Evolutionary conservation across 2,113 vertebrate species (phyloP).

Genomic region (Coturnix japonica): DNA sequence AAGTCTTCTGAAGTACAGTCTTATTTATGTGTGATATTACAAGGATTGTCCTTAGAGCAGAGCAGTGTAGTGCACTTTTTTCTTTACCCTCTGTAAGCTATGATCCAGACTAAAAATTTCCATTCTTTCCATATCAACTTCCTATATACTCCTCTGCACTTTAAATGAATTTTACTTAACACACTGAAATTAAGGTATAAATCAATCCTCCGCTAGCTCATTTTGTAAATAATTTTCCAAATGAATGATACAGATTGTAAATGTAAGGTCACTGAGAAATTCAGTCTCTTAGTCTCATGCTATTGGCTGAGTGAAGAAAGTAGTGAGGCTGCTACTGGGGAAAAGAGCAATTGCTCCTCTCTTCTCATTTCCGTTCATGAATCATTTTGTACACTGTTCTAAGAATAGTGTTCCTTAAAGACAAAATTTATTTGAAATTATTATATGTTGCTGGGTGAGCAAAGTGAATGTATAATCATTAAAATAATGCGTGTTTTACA

Average conservation of each 20-base stretch:
- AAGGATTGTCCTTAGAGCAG: not conserved
- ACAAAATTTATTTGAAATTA: not conserved
- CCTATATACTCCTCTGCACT: rapidly evolving
- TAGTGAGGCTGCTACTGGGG: not conserved
- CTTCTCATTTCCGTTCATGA: not conserved
- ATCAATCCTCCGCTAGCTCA: not conserved
- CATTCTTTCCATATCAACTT: not conserved
- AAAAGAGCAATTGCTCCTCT: not conserved
- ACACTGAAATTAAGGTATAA: not conserved
- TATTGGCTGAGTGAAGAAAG: not conserved
- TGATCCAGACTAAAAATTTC: not conserved
- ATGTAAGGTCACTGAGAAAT: not conserved
- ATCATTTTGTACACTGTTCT: not conserved
- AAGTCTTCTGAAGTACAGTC: not conserved
- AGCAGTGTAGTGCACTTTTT: not conserved
- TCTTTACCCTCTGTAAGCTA: not conserved
- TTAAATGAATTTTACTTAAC: not conserved
- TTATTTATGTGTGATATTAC: not conserved
- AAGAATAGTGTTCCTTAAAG: not conserved
- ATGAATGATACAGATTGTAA: not conserved
- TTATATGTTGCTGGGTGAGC: not conserved
- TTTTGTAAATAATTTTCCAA: not conserved
- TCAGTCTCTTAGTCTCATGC: not conserved
- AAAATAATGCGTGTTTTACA: not conserved
- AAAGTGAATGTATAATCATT: not conserved